These are phyloP conservation scores for Ligdia adustata DNA, from an alignment of 2,888 invertebrate genomes.

Conservation along the genomic window DNA sequence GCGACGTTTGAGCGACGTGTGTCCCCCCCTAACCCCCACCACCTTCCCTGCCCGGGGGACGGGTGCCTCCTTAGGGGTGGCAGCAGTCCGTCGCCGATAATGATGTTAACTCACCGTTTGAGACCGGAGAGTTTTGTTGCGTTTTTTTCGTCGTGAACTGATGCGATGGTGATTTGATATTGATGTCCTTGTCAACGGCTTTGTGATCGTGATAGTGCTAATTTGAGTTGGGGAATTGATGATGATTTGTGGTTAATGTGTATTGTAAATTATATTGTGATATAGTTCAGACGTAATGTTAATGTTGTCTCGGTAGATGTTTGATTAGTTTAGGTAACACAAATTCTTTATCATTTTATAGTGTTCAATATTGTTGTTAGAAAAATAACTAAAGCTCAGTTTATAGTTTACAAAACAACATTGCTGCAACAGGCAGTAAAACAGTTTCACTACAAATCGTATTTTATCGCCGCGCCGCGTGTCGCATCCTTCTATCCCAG, in stretches of 20 bases:
- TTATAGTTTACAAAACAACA: conserved; percentile 1
- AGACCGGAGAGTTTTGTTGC: conserved; percentile 71
- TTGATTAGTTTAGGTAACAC: background rate
- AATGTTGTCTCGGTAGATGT: background rate
- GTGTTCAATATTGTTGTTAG: too few relatives aligned
- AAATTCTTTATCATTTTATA: background rate
- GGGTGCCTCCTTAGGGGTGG: conserved; percentile 24
- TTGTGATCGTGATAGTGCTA: conserved; percentile 16
- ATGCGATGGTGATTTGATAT: conserved; percentile 45
- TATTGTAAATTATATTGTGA: too few relatives aligned
- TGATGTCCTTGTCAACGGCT: conserved; percentile 34
- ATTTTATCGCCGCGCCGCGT: conserved; percentile 7
- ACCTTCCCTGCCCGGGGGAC: conserved; percentile 40
- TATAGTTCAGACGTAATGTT: background rate
- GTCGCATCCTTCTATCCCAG: conserved; percentile 10
- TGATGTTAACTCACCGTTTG: conserved; percentile 81
- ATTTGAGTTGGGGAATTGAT: conserved; percentile 6
- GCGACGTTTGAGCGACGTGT: conserved; percentile 82
- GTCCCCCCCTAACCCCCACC: conserved; percentile 58
- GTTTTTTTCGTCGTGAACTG: conserved; percentile 60
- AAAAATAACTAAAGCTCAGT: background rate
- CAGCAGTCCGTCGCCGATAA: conserved; percentile 68
- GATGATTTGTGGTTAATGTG: background rate
- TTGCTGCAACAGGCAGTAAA: conserved; percentile 1
- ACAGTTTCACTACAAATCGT: background rate